These are phyloP conservation scores for Homarus americanus DNA, from an alignment of 1,140 invertebrate species.

Conservation along the genomic window DNA sequence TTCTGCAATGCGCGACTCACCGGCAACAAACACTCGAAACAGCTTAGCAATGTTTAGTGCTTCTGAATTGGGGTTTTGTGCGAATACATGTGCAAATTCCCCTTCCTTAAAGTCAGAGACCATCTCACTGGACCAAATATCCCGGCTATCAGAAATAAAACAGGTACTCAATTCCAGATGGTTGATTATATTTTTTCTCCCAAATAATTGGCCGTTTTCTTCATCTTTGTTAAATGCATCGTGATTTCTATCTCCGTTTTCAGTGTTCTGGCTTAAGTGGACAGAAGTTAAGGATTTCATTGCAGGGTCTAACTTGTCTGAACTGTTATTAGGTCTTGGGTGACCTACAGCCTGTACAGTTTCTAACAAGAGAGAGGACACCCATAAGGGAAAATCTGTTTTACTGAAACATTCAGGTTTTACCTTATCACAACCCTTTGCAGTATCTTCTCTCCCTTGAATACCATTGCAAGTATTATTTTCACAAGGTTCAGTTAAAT, in stretches of 20 bases:
- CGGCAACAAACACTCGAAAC: conserved; percentile 37
- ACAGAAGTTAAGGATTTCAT: background rate
- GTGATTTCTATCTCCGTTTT: background rate
- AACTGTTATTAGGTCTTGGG: background rate
- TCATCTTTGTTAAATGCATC: background rate
- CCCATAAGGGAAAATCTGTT: background rate
- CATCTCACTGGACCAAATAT: conserved; percentile 8
- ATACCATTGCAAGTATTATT: background rate
- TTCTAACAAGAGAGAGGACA: background rate
- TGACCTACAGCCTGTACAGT: background rate
- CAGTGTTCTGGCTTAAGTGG: background rate
- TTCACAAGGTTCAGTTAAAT: background rate
- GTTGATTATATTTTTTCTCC: background rate
- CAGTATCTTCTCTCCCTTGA: background rate
- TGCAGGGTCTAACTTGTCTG: no score
- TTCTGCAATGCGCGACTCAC: conserved; percentile 28
- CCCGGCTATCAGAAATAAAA: conserved; percentile 34
- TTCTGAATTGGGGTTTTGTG: background rate
- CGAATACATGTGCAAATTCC: background rate
- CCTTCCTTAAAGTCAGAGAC: conserved; percentile 7
- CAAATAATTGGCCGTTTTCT: background rate
- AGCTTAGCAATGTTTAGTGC: conserved; percentile 35
- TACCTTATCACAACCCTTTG: no score
- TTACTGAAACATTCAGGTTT: background rate
- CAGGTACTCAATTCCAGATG: background rate